Evolutionary conservation across 2,113 vertebrate species (phyloP).

Genomic region (Nerophis lumbriciformis): DNA sequence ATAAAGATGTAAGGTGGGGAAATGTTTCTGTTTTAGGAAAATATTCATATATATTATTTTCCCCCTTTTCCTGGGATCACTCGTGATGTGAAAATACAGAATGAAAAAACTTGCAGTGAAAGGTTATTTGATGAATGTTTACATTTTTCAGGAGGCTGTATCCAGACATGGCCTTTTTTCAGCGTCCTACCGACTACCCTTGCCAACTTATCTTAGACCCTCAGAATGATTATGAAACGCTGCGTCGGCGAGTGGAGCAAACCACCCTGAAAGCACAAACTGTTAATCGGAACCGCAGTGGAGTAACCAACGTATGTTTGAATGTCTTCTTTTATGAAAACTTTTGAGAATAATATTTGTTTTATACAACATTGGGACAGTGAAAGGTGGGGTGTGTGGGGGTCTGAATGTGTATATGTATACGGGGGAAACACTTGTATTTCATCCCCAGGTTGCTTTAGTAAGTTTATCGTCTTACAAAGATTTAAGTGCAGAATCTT

Average conservation of each 20-base stretch:
- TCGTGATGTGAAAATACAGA: not conserved
- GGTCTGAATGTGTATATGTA: no score
- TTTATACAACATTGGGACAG: no score
- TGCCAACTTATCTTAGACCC: slow-evolving; percentile 92
- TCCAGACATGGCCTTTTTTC: slow-evolving; percentile 97
- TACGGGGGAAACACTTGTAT: no score
- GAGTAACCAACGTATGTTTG: slow-evolving; percentile 88
- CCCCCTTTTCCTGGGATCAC: not conserved
- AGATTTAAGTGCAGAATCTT: no score
- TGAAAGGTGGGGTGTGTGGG: no score
- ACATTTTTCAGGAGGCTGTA: slow-evolving; percentile 79
- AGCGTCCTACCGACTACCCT: slow-evolving; percentile 89
- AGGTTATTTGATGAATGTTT: not conserved
- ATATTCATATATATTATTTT: not conserved
- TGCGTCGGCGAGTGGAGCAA: slow-evolving; percentile 88
- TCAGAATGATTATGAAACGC: slow-evolving; percentile 93
- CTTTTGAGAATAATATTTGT: no score
- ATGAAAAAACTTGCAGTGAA: not conserved
- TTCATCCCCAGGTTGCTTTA: no score
- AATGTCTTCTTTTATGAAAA: not conserved
- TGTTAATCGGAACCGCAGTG: slow-evolving; percentile 89
- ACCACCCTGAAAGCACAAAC: slow-evolving; percentile 94
- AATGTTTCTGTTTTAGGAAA: not conserved
- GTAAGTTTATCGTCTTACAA: no score
- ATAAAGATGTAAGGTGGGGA: slow-evolving; percentile 92